A percentile compares a stretch with the other conserved stretches of the same genome.
Evolutionary conservation across 1,140 invertebrate species (phyloP).

Genomic region (Solenopsis fugax): DNA sequence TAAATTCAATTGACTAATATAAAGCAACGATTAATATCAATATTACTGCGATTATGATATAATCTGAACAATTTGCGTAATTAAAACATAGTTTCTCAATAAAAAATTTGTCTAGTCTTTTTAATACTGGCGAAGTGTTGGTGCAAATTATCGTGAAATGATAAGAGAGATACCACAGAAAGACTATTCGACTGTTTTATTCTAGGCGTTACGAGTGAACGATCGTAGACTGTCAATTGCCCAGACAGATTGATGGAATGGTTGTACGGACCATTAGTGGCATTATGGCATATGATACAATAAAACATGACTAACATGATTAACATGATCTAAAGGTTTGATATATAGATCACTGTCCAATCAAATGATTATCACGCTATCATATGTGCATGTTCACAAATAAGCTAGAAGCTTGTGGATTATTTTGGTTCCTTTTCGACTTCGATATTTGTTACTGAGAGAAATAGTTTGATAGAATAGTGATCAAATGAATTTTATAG

Average conservation of each 20-base stretch:
- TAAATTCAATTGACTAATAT: not conserved
- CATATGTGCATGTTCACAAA: not conserved
- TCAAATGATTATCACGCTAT: conserved; percentile 6
- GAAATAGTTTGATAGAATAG: too few relatives aligned
- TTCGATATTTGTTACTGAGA: not conserved
- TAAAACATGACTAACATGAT: conserved; percentile 51
- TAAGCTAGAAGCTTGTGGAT: not conserved
- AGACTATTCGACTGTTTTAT: not conserved
- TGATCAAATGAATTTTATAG: too few relatives aligned
- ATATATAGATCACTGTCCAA: conserved; percentile 14
- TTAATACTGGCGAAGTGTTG: not conserved
- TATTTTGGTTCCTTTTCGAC: not conserved
- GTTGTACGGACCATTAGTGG: conserved; percentile 18
- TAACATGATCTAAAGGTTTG: conserved; percentile 24
- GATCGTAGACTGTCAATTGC: conserved; percentile 22
- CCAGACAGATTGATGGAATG: conserved; percentile 43
- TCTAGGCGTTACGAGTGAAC: conserved; percentile 40
- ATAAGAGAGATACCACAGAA: not conserved
- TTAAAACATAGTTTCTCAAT: not conserved
- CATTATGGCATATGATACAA: conserved; percentile 26
- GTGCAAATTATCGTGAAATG: conserved; percentile 1
- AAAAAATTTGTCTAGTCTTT: not conserved
- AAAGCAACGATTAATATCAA: not conserved
- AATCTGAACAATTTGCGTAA: not conserved
- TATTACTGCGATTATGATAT: not conserved